Percentiles rank a stretch among this genome's conserved stretches.
Evolutionary conservation across 2,797 vertebrate species (phyloP).

Genomic region (Cuculus canorus): DNA sequence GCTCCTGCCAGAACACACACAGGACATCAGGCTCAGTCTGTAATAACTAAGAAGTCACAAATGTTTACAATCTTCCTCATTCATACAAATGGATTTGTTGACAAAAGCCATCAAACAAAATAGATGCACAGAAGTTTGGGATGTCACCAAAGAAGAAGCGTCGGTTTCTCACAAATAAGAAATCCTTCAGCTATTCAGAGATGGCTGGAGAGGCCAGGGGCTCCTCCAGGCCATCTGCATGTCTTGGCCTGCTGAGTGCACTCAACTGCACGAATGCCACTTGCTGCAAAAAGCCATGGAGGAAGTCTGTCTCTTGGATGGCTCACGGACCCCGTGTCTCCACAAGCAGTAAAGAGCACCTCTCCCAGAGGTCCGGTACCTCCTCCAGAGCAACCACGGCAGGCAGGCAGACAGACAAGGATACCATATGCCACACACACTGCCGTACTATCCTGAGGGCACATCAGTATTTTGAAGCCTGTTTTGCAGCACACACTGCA

Average conservation of each 20-base stretch:
- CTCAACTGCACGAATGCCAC: neutral
- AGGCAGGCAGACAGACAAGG: neutral
- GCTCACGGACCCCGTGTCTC: neutral
- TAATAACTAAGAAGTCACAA: neutral
- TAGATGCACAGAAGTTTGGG: neutral
- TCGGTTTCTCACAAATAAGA: neutral
- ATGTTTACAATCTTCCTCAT: neutral
- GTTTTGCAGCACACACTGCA: neutral
- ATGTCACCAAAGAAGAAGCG: neutral
- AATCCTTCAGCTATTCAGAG: neutral
- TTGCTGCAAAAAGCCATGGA: neutral
- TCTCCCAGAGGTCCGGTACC: neutral
- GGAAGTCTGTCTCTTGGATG: neutral
- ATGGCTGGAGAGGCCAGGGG: rapidly evolving
- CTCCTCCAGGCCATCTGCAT: neutral
- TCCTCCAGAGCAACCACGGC: neutral
- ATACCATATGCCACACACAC: rapidly evolving
- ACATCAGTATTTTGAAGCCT: neutral
- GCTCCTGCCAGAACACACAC: neutral
- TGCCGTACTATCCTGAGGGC: no score
- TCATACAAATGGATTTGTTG: neutral
- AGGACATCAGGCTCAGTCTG: neutral
- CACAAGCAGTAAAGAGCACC: neutral
- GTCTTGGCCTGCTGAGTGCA: neutral
- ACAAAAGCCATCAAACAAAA: neutral